Base-by-base conservation (phyloP, 2,888 invertebrate species). In the Ormyrus labotus region DNA sequence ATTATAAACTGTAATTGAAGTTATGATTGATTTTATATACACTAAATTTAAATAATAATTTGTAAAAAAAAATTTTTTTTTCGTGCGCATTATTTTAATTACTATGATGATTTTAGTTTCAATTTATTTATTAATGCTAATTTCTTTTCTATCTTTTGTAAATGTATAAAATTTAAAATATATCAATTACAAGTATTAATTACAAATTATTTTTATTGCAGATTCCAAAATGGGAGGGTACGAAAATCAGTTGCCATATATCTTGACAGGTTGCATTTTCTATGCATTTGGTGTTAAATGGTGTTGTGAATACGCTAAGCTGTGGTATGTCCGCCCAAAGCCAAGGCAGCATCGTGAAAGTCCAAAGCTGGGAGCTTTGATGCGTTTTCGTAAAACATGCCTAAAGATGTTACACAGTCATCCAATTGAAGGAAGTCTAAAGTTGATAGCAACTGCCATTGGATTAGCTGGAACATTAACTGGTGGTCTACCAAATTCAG, bases 241-340 rank as follows among this genome's bases (percentile, higher is more conserved):
- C 65, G 87, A 88, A 74, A 86, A 82, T 76, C 81, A 83, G 9
- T 68, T 87, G 73, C 87, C 87, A 5, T 89, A 88, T 76, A 74
- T 89, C 11, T 81, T 89, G 5, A 88, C 87, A 7, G 88, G 89
- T 34, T 85, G 84, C 34, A 88, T 89, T 80, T 89, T 89, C 64
- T 89, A 89, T 69, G 80, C 82, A 9, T 89, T 89, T 81, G 89
- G 89, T 13, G 73, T 89, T 8, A 89, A 89, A 70, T 89, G 89
- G 89, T 89, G 89, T 78, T 87, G 86, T 60, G 89, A 89, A 64
- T 89, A 89, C 74, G 89, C 89, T 7, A 89, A 86, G 75, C 84
- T 86, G 60, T 89, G 87, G 87, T 82, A 83, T 34, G 78, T 84
- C 2, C 64, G 82, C 11, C 83, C 85, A 48, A 83, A 84, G 13